Evolutionary conservation across 2,888 invertebrate genomes (phyloP).

Genomic region (Sinhomidia bicolor): DNA sequence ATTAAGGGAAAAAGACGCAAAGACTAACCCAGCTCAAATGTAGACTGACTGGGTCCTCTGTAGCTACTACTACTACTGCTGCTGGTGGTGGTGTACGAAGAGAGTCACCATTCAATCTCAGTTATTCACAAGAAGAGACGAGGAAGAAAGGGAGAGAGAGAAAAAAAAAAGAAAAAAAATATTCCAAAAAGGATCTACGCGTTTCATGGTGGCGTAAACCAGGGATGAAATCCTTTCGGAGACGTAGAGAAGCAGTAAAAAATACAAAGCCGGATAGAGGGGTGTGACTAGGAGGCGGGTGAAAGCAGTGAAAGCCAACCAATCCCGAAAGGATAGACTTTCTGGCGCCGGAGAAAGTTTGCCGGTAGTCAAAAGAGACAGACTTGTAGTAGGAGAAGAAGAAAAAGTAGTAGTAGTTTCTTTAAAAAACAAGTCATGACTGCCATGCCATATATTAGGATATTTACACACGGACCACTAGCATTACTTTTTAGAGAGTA

Average conservation of each 20-base stretch:
- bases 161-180: constrained; percentile 3
- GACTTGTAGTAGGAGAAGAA: too few relatives aligned
- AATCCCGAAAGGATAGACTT: constrained; percentile 79
- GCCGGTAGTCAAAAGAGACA: constrained; percentile 76
- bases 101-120: constrained; percentile 45
- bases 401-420: not conserved
- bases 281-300: constrained; percentile 78
- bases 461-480: constrained; percentile 32
- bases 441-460: constrained; percentile 10
- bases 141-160: constrained; percentile 9
- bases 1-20: constrained; percentile 42
- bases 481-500: not conserved
- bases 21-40: constrained; percentile 31
- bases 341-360: constrained; percentile 79
- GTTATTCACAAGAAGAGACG: constrained; percentile 40
- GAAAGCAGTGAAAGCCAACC: constrained; percentile 79
- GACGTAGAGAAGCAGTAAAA: constrained; percentile 47
- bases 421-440: not conserved
- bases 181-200: constrained; percentile 45
- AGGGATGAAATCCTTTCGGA: constrained; percentile 49
- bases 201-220: constrained; percentile 17
- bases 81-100: too few relatives aligned
- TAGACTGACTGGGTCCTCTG: constrained; percentile 36
- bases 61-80: too few relatives aligned
- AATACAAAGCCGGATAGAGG: constrained; percentile 72